These are phyloP conservation scores for Garrulus glandarius DNA, from an alignment of 2,797 vertebrate species.

Conservation along the genomic window DNA sequence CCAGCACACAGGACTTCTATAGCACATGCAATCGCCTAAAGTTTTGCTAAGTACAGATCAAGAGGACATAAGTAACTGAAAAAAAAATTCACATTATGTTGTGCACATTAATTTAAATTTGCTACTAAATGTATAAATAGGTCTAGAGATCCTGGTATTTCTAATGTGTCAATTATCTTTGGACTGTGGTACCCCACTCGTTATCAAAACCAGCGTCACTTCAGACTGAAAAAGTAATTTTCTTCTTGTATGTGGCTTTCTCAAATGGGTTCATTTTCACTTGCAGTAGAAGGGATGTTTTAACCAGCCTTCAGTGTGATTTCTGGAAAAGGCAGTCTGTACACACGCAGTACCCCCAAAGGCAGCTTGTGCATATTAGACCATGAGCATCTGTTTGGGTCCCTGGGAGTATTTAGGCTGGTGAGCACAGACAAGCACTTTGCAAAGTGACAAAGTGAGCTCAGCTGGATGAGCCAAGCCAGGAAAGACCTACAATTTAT, in stretches of 20 bases:
- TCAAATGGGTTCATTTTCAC: neutral
- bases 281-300: neutral
- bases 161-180: neutral
- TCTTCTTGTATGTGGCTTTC: neutral
- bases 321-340: neutral
- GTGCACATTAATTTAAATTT: neutral
- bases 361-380: neutral
- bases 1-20: neutral
- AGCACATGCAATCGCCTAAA: neutral
- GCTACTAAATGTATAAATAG: neutral
- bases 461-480: neutral
- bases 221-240: neutral
- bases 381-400: neutral
- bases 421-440: neutral
- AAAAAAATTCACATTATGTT: neutral
- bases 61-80: neutral
- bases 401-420: neutral
- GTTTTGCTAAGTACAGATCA: neutral
- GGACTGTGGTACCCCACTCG: neutral
- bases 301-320: neutral
- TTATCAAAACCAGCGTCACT: slow-evolving; percentile 14
- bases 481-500: neutral
- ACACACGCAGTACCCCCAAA: too few species aligned
- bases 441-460: neutral
- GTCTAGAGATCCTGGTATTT: neutral